Evolutionary conservation across 1,140 invertebrate genomes (phyloP), one percentile per base, ranked within the genome.

Genomic region (Neodiprion pinetum): DNA sequence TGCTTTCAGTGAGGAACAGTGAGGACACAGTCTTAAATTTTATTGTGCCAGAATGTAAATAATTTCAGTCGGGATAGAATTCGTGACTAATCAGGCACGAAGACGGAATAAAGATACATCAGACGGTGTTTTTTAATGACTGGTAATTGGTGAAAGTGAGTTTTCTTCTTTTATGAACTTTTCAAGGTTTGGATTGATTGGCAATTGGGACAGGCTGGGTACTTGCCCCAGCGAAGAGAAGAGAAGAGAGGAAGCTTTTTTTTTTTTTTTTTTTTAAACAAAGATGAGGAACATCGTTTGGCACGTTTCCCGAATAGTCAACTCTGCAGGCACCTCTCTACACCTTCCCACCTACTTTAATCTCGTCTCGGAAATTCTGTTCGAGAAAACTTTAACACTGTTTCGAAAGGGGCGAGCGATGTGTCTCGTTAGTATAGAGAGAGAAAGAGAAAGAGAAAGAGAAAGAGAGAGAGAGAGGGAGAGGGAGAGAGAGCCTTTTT

Each of bases 381-480:
- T 49, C 71, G 70, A 71, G 74, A 80, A 80, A 80, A 71, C 78
- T 80, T 76, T 61, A 61, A 61, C 53, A 75, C 74, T 48, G n/a
- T 68, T 66, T 65, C 74, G 76, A 78, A 78, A 40, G 28, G 28
- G 28, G 28, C 28, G 28, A 40, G 28, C 76, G 76, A 80, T 79
- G 77, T 74, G 74, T 78, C 74, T 80, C 75, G 75, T 66, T 50
- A 71, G 69, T 73, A 67, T 65, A 68, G 72, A 68, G 66, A 79
- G 77, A 12, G 8, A 65, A 7, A 65, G 12, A 12, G 8, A 65
- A 7, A 65, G 12, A 17, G 12, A 65, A 5, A 65, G 61, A 65
- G 1, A 14, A 7, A 65, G 61, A 68, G 66, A 79, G 77, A 12
- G 8, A 65, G 17, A 65, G 12, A 61, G 53, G 1, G 10, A 61